Conservation (phyloP, 2,113 vertebrate genomes). For the Gambusia affinis region DNA sequence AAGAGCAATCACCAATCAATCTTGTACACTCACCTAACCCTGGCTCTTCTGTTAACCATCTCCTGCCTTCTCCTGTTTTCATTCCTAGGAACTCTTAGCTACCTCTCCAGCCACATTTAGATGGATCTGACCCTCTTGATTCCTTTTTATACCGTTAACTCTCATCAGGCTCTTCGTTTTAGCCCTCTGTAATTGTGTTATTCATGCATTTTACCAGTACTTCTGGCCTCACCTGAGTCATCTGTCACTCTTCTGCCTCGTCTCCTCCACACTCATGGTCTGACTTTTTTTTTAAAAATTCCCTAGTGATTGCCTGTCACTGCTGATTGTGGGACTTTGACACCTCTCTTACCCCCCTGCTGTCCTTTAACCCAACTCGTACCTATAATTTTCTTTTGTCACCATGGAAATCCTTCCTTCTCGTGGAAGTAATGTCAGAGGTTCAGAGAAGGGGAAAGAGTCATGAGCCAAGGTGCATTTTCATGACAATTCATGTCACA, state of each 20-base stretch:
- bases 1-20: slow-evolving; percentile 77
- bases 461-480: slow-evolving; percentile 19
- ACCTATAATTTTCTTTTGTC: slow-evolving; percentile 61
- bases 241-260: slow-evolving; percentile 46
- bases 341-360: slow-evolving; percentile 18
- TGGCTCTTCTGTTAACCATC: slow-evolving; percentile 49
- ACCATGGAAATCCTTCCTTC: slow-evolving; percentile 49
- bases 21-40: slow-evolving; percentile 52
- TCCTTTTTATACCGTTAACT: slow-evolving; percentile 45
- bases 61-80: slow-evolving; percentile 45
- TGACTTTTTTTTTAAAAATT: slow-evolving; percentile 46
- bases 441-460: slow-evolving; percentile 36
- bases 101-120: slow-evolving; percentile 36
- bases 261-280: slow-evolving; percentile 31
- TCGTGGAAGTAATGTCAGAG: slow-evolving; percentile 37
- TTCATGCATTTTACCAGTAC: slow-evolving; percentile 28
- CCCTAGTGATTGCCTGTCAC: slow-evolving; percentile 68
- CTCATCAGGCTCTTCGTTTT: slow-evolving; percentile 52
- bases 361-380: slow-evolving; percentile 17
- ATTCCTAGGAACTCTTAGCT: slow-evolving; percentile 15
- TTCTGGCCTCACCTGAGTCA: slow-evolving; percentile 33
- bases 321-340: slow-evolving; percentile 64
- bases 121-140: slow-evolving; percentile 21
- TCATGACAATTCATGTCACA: slow-evolving; percentile 27
- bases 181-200: slow-evolving; percentile 56